Evolutionary conservation across 2,797 vertebrate species (phyloP), one percentile per base, ranked within the genome.

Genomic region (Bufotes viridis): DNA sequence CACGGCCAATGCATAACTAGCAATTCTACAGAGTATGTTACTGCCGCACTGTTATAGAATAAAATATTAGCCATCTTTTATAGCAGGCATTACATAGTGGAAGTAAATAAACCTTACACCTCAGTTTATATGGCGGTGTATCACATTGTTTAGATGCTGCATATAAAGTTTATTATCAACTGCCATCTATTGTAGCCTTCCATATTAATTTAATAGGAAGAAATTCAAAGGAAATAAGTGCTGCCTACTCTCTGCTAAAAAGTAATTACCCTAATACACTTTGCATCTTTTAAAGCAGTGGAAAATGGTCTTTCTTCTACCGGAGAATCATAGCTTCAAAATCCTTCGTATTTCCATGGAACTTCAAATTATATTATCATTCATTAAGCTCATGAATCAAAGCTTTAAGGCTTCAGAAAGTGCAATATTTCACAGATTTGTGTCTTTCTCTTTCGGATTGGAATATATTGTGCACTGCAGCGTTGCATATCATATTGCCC

Each of bases 171-270:
- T 87, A 87, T 78, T 87, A 83, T 83, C 69, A 83, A 42, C 87
- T 83, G 87, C 81, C 81, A 83, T 83, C 87, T 83, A 83, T 69
- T 87, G 87, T 83, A 87, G 81, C 72, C 87, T 87, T 87, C 69
- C 61, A 83, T 87, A 87, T 87, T 87, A 87, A 87, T 87, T 87
- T 87, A 87, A 87, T 87, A 88, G 87, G 76, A 84, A 88, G 51
- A 84, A 76, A 88, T 79, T 79, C 53, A 72, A 70, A 84, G 65
- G 55, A 85, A 84, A 79, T 84, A 60, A 85, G 82, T 61, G 57
- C 70, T 81, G 76, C 87, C 78, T 81, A 75, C 67, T 81, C 58
- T 14, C 26, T 63, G 42, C 87, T 88, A 81, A 88, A 78, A 88
- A 81, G 65, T 75, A 88, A 85, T 84, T 78, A 88, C 82, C 57